These are phyloP conservation scores for Atherinosoma microstoma DNA, from an alignment of 2,797 vertebrate genomes.

Conservation along the genomic window DNA sequence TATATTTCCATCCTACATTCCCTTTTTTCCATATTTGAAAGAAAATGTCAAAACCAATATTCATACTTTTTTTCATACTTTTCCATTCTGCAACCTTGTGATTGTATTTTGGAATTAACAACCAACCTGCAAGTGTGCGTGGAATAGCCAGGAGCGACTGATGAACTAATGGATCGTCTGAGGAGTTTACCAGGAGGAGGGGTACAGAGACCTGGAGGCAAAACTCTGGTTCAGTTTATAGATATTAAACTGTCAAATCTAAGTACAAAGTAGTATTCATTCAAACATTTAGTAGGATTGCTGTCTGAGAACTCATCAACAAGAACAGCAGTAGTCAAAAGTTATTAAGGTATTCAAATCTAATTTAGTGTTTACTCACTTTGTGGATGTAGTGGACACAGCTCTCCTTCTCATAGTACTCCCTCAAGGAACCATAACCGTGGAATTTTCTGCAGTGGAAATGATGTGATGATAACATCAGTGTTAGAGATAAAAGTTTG, in stretches of 20 bases:
- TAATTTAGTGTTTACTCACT: constrained; percentile 78
- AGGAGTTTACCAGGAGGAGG: constrained; percentile 93
- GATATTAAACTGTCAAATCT: too few species aligned
- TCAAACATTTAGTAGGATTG: background rate
- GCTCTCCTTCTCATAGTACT: constrained; percentile 96
- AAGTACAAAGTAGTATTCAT: background rate
- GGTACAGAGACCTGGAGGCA: constrained; percentile 90
- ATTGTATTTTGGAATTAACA: background rate
- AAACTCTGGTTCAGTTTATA: background rate
- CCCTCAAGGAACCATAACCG: constrained; percentile 89
- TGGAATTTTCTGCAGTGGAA: constrained; percentile 90
- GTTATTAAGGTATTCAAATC: background rate
- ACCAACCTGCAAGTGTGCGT: constrained; percentile 89
- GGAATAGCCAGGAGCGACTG: constrained; percentile 93
- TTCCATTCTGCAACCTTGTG: background rate
- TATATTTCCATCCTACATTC: background rate
- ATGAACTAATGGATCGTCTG: constrained; percentile 94
- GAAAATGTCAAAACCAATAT: background rate
- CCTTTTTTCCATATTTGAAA: background rate
- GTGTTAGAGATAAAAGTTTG: background rate
- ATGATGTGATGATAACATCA: constrained; percentile 4
- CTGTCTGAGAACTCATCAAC: background rate
- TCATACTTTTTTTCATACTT: background rate
- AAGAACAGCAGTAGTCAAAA: too few species aligned
- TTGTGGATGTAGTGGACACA: constrained; percentile 92